These are phyloP conservation scores for Hermaeophaga mercurialis DNA, from an alignment of 2,888 invertebrate genomes.

Conservation along the genomic window DNA sequence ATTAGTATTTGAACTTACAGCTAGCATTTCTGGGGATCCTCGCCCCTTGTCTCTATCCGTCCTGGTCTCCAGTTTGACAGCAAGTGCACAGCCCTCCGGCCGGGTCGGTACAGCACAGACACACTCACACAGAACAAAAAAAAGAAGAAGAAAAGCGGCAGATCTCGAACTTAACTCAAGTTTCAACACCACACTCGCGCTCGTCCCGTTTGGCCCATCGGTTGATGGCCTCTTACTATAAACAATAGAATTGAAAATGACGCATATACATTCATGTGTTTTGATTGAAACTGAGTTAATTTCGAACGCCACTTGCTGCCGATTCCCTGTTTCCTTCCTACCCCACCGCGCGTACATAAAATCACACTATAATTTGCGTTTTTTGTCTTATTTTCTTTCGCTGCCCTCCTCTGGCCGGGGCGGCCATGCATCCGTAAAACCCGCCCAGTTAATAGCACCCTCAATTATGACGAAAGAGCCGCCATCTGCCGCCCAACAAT, in stretches of 20 bases:
- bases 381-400: slow-evolving; percentile 57
- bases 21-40: slow-evolving; percentile 57
- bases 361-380: slow-evolving; percentile 58
- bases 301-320: slow-evolving; percentile 54
- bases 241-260: slow-evolving; percentile 34
- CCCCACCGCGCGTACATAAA: slow-evolving; percentile 57
- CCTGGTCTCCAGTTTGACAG: slow-evolving; percentile 57
- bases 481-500: slow-evolving; percentile 49
- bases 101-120: slow-evolving; percentile 36
- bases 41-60: slow-evolving; percentile 57
- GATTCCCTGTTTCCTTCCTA: slow-evolving; percentile 51
- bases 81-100: slow-evolving; percentile 30
- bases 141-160: slow-evolving; percentile 14
- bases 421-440: slow-evolving; percentile 60
- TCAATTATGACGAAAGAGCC: slow-evolving; percentile 50
- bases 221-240: slow-evolving; percentile 14
- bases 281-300: slow-evolving; percentile 61
- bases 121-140: slow-evolving; percentile 26
- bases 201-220: slow-evolving; percentile 29
- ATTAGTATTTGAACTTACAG: slow-evolving; percentile 55
- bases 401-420: slow-evolving; percentile 57
- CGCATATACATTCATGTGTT: slow-evolving; percentile 56
- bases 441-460: slow-evolving; percentile 61
- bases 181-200: slow-evolving; percentile 40
- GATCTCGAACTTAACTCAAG: slow-evolving; percentile 4